Base-by-base conservation (phyloP, 2,797 vertebrate genomes). In the Clarias fuscus region DNA sequence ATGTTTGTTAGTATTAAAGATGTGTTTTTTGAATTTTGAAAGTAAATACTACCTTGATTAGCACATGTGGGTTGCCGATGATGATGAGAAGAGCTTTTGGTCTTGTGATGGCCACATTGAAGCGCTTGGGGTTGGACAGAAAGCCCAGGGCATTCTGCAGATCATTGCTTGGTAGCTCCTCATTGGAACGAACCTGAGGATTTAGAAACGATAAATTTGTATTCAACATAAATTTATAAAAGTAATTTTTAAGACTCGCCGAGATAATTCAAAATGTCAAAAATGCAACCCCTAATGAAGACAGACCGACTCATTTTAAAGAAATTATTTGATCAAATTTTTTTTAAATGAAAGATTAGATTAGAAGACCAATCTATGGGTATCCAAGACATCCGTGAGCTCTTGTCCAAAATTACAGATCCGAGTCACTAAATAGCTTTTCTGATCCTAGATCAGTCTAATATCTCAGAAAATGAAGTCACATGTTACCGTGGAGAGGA, bases 71-170 rank as follows among this genome's bases (percentile, higher is more conserved):
- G 92, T 99, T 98, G 88, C 98, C 98, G 65, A 99, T 88, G 0
- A 98, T 88, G 14, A 99, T 90, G 70, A 99, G 95, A 91, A 99
- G 93, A 86, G 98, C 98, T 93, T 98, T 99, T 82, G 98, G 88
- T 87, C 98, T 96, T 14, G 98, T 99, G 92, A 98, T 88, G 2
- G 98, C 98, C 33, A 99, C 98, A 0, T 99, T 99, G 90, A 99
- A 99, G 87, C 98, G 96, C 90, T 98, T 99, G 2, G 97, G 96
- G 91, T 98, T 97, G 71, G 95, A 91, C 65, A 99, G 93, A 91
- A 99, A 99, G 82, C 98, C 97, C 85, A 99, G 94, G 1, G 59
- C 86, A 11, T 84, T 91, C 70, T 94, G 95, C 40, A 93, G 83
- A 76, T 97, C 96, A 11, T 95, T 94, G 30, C 78, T 90, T 87